Percentiles rank a stretch among this genome's conserved stretches.
Conservation (phyloP, 1,140 invertebrate species). For the Laodelphax striatellus region DNA sequence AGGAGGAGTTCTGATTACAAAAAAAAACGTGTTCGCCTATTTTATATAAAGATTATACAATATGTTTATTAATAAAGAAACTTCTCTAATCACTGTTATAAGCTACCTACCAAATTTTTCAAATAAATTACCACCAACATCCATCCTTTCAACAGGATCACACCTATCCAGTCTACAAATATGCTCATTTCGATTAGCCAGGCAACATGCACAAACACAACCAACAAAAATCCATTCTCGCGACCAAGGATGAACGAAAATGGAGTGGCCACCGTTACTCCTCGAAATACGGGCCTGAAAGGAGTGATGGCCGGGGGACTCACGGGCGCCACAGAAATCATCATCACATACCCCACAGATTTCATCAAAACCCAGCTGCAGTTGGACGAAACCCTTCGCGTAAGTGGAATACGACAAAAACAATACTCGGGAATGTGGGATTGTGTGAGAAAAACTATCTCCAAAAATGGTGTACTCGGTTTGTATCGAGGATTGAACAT, state of each 20-base stretch:
- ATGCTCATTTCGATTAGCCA: too few species aligned
- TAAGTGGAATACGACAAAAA: conserved; percentile 34
- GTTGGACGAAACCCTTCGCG: conserved; percentile 75
- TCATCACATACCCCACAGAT: conserved; percentile 99
- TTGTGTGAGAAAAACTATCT: conserved; percentile 88
- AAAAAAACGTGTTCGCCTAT: too few species aligned
- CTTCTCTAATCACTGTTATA: too few species aligned
- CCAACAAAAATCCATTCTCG: background rate
- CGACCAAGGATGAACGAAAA: conserved; percentile 57
- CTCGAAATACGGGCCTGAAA: conserved; percentile 10
- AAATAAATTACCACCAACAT: too few species aligned
- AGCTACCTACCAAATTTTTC: too few species aligned
- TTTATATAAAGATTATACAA: too few species aligned
- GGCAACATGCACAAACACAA: too few species aligned
- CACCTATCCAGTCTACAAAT: too few species aligned
- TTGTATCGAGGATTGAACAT: conserved; percentile 93
- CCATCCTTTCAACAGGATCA: too few species aligned
- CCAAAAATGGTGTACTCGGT: conserved; percentile 77
- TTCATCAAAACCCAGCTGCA: conserved; percentile 99
- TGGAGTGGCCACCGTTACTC: conserved; percentile 50
- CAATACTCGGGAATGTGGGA: conserved; percentile 82
- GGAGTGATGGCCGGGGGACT: conserved; percentile 44
- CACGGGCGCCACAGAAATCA: conserved; percentile 95
- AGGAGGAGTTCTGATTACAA: too few species aligned
- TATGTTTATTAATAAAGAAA: too few species aligned